phyloP scores from a whole-genome alignment of 2,797 vertebrate genomes.

The Lateolabrax maculatus region DNA sequence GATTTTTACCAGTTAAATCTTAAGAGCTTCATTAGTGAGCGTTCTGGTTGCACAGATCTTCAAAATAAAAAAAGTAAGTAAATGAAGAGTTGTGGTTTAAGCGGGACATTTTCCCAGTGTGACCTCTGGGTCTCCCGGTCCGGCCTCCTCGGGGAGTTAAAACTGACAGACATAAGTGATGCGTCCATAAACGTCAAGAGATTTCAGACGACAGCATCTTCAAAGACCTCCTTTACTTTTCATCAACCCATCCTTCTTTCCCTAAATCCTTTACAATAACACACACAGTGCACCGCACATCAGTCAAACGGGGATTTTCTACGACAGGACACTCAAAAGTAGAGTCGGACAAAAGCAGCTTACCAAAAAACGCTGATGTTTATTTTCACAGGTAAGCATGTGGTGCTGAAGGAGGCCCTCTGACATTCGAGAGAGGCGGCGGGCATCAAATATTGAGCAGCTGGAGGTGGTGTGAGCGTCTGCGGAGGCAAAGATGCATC shows the following conservation, averaged over 20 bases:
- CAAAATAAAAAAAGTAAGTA: background rate
- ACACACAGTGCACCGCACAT: slow-evolving; percentile 24
- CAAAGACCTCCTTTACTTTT: slow-evolving; percentile 42
- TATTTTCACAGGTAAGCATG: slow-evolving; percentile 46
- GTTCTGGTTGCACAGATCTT: background rate
- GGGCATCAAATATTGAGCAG: background rate
- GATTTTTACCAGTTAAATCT: background rate
- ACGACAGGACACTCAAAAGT: background rate
- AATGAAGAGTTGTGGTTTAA: background rate
- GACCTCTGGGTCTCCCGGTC: background rate
- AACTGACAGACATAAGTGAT: slow-evolving; percentile 28
- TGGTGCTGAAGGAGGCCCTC: slow-evolving; percentile 3
- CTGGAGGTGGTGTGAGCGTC: background rate
- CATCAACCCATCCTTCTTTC: slow-evolving; percentile 15
- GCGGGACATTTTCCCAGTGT: background rate
- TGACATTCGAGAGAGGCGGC: slow-evolving; percentile 13
- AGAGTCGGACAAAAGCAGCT: slow-evolving; percentile 15
- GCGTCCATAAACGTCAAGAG: slow-evolving; percentile 35
- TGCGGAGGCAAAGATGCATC: no score
- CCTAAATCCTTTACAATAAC: slow-evolving; percentile 67
- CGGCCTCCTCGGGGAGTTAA: slow-evolving; percentile 1
- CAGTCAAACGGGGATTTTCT: slow-evolving; percentile 40
- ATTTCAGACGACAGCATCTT: slow-evolving; percentile 33
- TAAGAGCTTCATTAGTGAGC: background rate
- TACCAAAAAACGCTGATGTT: slow-evolving; percentile 35